These are phyloP conservation scores for Neomicropteryx cornuta DNA, from an alignment of 1,140 invertebrate genomes.

Conservation along the genomic window DNA sequence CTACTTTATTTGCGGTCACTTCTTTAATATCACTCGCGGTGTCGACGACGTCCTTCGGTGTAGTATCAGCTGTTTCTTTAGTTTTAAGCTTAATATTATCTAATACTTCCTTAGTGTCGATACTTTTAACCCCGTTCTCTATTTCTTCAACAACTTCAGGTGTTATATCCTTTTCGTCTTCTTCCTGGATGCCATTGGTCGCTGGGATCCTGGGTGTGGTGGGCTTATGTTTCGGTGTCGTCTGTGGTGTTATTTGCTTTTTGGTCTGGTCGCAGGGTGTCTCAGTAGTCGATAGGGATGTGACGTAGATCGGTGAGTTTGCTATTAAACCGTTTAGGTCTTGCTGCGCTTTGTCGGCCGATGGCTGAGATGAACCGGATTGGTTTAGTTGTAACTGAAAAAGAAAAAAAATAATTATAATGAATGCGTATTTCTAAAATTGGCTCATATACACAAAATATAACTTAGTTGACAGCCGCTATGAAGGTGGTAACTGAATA, in stretches of 20 bases:
- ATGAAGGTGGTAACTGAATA: too few species aligned
- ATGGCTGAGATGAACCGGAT: slow-evolving; percentile 38
- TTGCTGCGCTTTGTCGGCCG: slow-evolving; percentile 32
- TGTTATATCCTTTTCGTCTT: slow-evolving; percentile 20
- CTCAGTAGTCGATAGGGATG: slow-evolving; percentile 57
- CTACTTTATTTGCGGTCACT: too few species aligned
- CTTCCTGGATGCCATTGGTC: slow-evolving; percentile 25
- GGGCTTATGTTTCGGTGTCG: slow-evolving; percentile 25
- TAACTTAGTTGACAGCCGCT: too few species aligned
- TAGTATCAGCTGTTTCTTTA: neutral
- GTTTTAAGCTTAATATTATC: neutral
- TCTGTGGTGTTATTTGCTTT: slow-evolving; percentile 18
- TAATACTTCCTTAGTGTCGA: too few species aligned
- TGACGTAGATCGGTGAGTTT: slow-evolving; percentile 67
- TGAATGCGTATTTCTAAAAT: too few species aligned
- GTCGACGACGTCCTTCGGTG: too few species aligned
- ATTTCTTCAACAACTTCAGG: slow-evolving; percentile 17
- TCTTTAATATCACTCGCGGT: too few species aligned
- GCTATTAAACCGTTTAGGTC: slow-evolving; percentile 63
- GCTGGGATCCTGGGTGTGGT: slow-evolving; percentile 28
- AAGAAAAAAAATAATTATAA: slow-evolving; percentile 3
- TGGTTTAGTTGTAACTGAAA: slow-evolving; percentile 50
- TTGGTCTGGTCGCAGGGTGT: slow-evolving; percentile 21
- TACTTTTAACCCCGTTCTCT: slow-evolving; percentile 26
- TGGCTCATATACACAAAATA: too few species aligned